Evolutionary conservation across 2,888 invertebrate species (phyloP).

Genomic region (Spilarctia lutea): DNA sequence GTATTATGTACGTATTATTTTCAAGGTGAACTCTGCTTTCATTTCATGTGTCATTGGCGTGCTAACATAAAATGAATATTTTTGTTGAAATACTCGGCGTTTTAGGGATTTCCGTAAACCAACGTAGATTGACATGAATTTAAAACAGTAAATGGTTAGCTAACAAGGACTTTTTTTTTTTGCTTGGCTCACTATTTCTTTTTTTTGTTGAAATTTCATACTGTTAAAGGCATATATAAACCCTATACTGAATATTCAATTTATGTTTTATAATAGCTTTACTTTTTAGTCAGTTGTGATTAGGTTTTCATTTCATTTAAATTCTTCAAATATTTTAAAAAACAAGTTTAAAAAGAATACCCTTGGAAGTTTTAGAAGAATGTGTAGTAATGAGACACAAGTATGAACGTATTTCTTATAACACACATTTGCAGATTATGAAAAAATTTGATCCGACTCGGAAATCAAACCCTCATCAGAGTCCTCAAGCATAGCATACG

Average conservation of each 20-base stretch:
- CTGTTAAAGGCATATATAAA: background rate
- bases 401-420: too few relatives aligned
- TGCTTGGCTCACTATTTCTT: background rate
- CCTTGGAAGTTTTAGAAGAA: background rate
- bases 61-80: background rate
- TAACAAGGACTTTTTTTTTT: background rate
- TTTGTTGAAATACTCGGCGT: background rate
- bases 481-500: too few relatives aligned
- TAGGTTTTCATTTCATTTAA: background rate
- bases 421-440: too few relatives aligned
- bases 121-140: background rate
- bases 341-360: background rate
- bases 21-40: constrained; percentile 28
- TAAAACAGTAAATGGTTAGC: background rate
- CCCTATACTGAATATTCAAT: too few relatives aligned
- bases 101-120: background rate
- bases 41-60: constrained; percentile 14
- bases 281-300: background rate
- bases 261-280: too few relatives aligned
- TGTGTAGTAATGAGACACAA: too few relatives aligned
- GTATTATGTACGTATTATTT: constrained; percentile 31
- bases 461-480: too few relatives aligned
- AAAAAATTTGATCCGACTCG: too few relatives aligned
- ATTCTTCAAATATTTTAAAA: background rate
- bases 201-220: background rate